Evolutionary conservation across 2,888 invertebrate species (phyloP).

Genomic region (Furcula furcula): DNA sequence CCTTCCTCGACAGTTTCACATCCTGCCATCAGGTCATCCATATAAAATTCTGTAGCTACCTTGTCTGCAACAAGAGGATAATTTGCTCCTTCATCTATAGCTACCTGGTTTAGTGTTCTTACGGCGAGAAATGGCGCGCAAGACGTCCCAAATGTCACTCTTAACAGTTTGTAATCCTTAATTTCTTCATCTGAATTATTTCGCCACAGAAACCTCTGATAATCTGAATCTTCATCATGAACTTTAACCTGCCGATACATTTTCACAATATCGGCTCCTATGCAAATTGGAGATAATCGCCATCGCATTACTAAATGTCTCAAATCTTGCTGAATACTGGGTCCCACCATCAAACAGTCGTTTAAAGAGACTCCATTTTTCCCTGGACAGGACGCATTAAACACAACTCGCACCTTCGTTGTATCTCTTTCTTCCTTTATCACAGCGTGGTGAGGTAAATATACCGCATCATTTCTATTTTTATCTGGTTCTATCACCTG

Average conservation of each 20-base stretch:
- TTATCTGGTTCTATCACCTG: constrained; percentile 1
- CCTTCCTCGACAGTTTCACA: constrained; percentile 4
- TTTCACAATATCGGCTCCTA: background rate
- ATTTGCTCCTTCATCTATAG: constrained; percentile 1
- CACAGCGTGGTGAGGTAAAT: constrained; percentile 36
- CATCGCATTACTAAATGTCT: background rate
- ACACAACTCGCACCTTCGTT: constrained; percentile 5
- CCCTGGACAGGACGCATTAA: constrained; percentile 1
- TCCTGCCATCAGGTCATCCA: too few relatives aligned
- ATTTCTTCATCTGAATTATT: background rate
- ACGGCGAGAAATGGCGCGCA: constrained; percentile 4
- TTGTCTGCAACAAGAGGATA: constrained; percentile 2
- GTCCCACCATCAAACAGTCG: constrained; percentile 1
- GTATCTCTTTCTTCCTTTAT: constrained; percentile 14
- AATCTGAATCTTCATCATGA: background rate
- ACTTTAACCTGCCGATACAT: background rate
- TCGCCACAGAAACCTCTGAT: background rate
- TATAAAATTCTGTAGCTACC: constrained; percentile 2
- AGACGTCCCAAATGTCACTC: constrained; percentile 4
- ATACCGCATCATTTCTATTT: constrained; percentile 8
- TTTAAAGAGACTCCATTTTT: constrained; percentile 2
- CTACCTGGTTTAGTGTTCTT: constrained; percentile 1
- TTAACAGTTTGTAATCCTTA: background rate
- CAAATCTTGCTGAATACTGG: constrained; percentile 3
- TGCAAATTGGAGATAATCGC: background rate